Percentiles rank a stretch among this genome's conserved stretches.
These are phyloP conservation scores for Theocolax elegans DNA, from an alignment of 1,140 invertebrate genomes.

Conservation along the genomic window DNA sequence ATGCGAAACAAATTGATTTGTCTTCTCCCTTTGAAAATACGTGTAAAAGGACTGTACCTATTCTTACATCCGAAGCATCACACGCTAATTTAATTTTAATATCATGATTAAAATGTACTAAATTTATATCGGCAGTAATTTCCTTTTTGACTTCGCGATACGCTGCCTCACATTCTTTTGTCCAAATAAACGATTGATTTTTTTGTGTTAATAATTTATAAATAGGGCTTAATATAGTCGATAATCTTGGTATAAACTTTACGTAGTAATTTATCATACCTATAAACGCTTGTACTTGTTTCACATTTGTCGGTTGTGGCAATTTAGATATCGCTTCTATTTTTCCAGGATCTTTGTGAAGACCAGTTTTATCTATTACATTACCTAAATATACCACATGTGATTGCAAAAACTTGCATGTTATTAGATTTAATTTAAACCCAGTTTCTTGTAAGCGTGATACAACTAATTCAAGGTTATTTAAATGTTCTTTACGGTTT, in stretches of 20 bases:
- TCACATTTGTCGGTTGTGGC: constrained; percentile 42
- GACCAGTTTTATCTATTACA: not conserved
- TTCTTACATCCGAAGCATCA: constrained; percentile 49
- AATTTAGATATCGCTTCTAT: not conserved
- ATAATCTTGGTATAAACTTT: too few species aligned
- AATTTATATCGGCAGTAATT: constrained; percentile 46
- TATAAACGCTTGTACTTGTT: constrained; percentile 61
- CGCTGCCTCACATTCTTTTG: too few species aligned
- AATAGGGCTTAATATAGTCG: constrained; percentile 36
- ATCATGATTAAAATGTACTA: constrained; percentile 53
- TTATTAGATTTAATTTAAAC: not conserved
- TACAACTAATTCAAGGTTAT: constrained; percentile 50
- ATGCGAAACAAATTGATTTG: constrained; percentile 62
- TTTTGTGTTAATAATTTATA: not conserved
- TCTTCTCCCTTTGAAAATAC: constrained; percentile 45
- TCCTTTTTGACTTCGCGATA: too few species aligned
- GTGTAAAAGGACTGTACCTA: constrained; percentile 45
- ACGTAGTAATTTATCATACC: constrained; percentile 66
- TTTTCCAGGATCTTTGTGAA: not conserved
- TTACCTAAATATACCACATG: not conserved
- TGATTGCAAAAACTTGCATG: not conserved
- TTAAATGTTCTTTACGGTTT: constrained; percentile 47
- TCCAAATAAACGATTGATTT: constrained; percentile 37
- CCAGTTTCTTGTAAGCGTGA: constrained; percentile 45
- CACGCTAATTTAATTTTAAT: constrained; percentile 46